Evolutionary conservation across 2,888 invertebrate species (phyloP).

Genomic region (Esperia sulphurella): DNA sequence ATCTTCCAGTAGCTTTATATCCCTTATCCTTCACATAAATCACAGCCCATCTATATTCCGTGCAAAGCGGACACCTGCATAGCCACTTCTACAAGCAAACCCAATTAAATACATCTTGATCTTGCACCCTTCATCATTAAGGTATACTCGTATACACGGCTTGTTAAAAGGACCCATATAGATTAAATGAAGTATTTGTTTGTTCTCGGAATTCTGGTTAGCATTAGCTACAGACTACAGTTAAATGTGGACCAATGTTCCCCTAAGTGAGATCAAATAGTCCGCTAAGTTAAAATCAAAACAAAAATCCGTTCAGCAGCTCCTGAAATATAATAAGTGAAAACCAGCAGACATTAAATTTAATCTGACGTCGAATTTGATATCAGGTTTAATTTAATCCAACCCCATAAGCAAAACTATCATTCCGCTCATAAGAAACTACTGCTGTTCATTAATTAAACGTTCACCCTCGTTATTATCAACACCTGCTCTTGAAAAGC

Average conservation of each 20-base stretch:
- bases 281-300: too few relatives aligned
- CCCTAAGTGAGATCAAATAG: too few relatives aligned
- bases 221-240: too few relatives aligned
- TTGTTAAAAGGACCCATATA: constrained; percentile 50
- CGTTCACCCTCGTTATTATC: constrained; percentile 72
- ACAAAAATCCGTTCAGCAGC: too few relatives aligned
- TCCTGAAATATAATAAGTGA: too few relatives aligned
- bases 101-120: constrained; percentile 78
- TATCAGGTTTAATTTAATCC: neutral
- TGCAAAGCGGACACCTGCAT: constrained; percentile 55
- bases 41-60: constrained; percentile 61
- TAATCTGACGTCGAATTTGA: neutral
- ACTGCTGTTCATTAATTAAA: constrained; percentile 72
- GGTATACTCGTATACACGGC: constrained; percentile 51
- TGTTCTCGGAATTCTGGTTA: constrained; percentile 38
- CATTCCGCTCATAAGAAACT: constrained; percentile 24
- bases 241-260: too few relatives aligned
- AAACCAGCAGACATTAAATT: neutral
- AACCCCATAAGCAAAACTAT: constrained; percentile 2
- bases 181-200: constrained; percentile 30
- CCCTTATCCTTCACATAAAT: constrained; percentile 41
- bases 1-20: constrained; percentile 16
- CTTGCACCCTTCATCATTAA: constrained; percentile 60
- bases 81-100: constrained; percentile 51
- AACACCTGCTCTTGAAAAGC: constrained; percentile 77